A percentile compares a stretch with the other conserved stretches of the same genome.
phyloP scores from a whole-genome alignment of 2,113 vertebrate genomes.

The Xenus cinereus region DNA sequence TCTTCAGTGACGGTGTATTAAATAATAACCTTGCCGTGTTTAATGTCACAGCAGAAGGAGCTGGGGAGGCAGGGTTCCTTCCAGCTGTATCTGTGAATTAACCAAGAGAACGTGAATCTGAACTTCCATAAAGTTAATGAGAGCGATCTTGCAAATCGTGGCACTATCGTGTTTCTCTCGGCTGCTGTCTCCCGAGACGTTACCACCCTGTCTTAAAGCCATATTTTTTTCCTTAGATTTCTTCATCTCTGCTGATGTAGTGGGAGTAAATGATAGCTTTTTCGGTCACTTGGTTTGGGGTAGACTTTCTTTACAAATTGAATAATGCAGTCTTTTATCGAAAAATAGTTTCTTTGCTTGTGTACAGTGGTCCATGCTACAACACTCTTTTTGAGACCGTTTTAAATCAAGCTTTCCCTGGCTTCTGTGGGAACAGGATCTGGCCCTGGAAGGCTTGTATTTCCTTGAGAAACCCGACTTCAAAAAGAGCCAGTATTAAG shows the following conservation, averaged over 20 bases:
- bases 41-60: slow-evolving; percentile 68
- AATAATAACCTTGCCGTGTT: slow-evolving; percentile 72
- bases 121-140: neutral
- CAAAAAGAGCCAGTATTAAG: neutral
- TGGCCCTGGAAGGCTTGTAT: neutral
- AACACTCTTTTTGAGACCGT: neutral
- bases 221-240: neutral
- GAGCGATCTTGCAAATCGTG: neutral
- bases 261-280: neutral
- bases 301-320: neutral
- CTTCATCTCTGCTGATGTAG: neutral
- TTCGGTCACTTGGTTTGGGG: neutral
- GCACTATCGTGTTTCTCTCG: neutral
- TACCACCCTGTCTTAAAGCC: neutral
- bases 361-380: neutral
- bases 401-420: neutral
- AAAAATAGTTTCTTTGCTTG: neutral
- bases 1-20: slow-evolving; percentile 34
- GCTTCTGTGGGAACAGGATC: neutral
- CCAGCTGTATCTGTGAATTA: slow-evolving; percentile 53
- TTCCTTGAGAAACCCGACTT: slow-evolving; percentile 18
- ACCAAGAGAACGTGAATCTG: neutral
- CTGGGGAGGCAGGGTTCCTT: slow-evolving; percentile 38
- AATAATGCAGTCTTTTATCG: neutral
- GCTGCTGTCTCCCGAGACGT: neutral